These are phyloP conservation scores for Melitaea cinxia DNA, from an alignment of 1,140 invertebrate genomes.

Conservation along the genomic window DNA sequence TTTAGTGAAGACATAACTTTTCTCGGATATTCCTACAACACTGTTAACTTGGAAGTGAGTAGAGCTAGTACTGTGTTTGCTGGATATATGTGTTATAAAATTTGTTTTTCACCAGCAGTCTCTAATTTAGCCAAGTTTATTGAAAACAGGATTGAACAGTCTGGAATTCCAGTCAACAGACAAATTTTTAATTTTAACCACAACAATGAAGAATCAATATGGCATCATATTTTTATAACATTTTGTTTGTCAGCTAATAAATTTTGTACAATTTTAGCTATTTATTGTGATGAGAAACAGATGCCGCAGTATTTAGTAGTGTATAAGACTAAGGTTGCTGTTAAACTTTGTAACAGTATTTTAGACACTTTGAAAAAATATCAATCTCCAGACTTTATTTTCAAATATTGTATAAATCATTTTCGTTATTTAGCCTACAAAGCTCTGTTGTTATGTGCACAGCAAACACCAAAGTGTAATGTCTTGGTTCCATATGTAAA, in stretches of 20 bases:
- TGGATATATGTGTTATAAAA: slow-evolving; percentile 78
- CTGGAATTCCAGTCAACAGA: slow-evolving; percentile 65
- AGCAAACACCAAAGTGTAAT: slow-evolving; percentile 67
- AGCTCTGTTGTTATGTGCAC: slow-evolving; percentile 69
- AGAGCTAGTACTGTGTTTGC: slow-evolving; percentile 63
- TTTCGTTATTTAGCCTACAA: slow-evolving; percentile 74
- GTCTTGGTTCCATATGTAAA: slow-evolving; percentile 59
- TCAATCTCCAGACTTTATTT: slow-evolving; percentile 53
- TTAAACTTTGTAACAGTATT: slow-evolving; percentile 71
- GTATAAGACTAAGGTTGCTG: slow-evolving; percentile 72
- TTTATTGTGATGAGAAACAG: slow-evolving; percentile 57
- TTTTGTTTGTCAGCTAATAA: slow-evolving; percentile 78
- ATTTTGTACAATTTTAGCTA: slow-evolving; percentile 75
- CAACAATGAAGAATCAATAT: slow-evolving; percentile 67
- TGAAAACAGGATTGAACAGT: slow-evolving; percentile 71
- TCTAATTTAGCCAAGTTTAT: slow-evolving; percentile 64
- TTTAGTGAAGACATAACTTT: slow-evolving; percentile 62
- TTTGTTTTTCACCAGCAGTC: slow-evolving; percentile 63
- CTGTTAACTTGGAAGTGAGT: slow-evolving; percentile 62
- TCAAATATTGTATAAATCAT: slow-evolving; percentile 79
- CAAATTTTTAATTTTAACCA: slow-evolving; percentile 72
- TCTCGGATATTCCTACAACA: slow-evolving; percentile 72
- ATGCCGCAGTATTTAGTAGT: slow-evolving; percentile 61
- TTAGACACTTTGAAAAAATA: slow-evolving; percentile 57
- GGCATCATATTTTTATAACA: slow-evolving; percentile 72